These are phyloP conservation scores for Axinella damicornis DNA, from an alignment of 37 sponge, comb jelly and placozoan species.

Conservation along the genomic window DNA sequence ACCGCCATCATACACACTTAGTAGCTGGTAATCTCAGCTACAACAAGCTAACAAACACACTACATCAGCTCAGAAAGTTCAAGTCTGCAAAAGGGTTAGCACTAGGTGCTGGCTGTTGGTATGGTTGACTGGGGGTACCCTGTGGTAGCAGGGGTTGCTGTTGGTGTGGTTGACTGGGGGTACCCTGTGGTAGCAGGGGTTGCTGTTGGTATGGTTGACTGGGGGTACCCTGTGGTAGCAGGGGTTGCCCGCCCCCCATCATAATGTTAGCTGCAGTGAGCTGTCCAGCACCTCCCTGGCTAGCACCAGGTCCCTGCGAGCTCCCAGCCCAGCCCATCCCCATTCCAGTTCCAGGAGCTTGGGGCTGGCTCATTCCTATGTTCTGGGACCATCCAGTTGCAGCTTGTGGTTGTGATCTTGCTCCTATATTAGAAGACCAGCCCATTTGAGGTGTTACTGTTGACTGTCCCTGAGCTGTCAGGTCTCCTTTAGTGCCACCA, in stretches of 20 bases:
- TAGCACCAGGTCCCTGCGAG: not conserved
- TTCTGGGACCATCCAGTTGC: not conserved
- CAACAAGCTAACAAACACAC: not conserved
- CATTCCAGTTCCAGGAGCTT: not conserved
- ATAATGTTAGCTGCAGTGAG: not conserved
- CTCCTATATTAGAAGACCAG: no score
- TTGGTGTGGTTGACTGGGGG: no score
- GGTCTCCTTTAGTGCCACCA: no score
- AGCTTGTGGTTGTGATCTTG: not conserved
- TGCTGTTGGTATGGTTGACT: no score
- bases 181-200: not conserved
- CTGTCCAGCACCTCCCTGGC: not conserved
- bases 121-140: not conserved
- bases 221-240: not conserved
- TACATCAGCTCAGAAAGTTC: slow-evolving; percentile 15
- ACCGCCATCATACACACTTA: no score
- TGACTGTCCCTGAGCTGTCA: no score
- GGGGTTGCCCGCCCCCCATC: slow-evolving; percentile 26
- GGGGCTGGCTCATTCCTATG: not conserved
- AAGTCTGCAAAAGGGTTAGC: slow-evolving; percentile 64
- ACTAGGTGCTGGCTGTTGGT: slow-evolving; percentile 31
- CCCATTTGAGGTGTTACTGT: no score
- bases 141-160: not conserved
- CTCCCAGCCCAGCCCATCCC: not conserved
- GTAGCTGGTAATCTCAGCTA: no score